A percentile compares a stretch with the other conserved stretches of the same genome.
These are phyloP conservation scores for Sinodicranocentrus sp. DNA, from an alignment of 2,888 invertebrate species.

Conservation along the genomic window DNA sequence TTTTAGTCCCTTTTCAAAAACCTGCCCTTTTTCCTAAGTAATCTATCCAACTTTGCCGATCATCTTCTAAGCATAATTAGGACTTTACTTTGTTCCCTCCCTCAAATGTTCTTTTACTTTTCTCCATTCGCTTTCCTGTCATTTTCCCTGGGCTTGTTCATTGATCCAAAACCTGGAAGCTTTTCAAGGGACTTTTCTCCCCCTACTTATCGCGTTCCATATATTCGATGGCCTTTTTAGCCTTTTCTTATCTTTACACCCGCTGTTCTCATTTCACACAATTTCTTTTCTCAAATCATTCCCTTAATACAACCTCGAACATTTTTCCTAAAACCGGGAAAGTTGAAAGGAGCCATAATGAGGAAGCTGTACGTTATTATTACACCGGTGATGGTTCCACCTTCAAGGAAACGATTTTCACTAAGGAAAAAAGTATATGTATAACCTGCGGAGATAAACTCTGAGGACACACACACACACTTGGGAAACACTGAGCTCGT, in stretches of 20 bases:
- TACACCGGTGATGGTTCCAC: slow-evolving; percentile 53
- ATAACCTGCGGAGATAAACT: slow-evolving; percentile 28
- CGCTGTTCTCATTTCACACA: slow-evolving; percentile 44
- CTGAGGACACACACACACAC: slow-evolving; percentile 37
- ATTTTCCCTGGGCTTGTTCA: slow-evolving; percentile 15
- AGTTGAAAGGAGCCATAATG: slow-evolving; percentile 65
- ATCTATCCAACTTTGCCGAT: slow-evolving; percentile 75
- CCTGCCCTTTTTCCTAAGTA: slow-evolving; percentile 41
- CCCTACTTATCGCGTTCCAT: not conserved
- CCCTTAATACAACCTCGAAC: slow-evolving; percentile 25
- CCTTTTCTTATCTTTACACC: slow-evolving; percentile 28
- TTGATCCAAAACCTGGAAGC: slow-evolving; percentile 39
- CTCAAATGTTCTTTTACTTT: slow-evolving; percentile 29
- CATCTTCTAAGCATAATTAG: slow-evolving; percentile 69
- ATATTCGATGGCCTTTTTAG: slow-evolving; percentile 1
- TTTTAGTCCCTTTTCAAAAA: not conserved
- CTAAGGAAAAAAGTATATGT: slow-evolving; percentile 20
- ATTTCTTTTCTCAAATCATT: slow-evolving; percentile 53
- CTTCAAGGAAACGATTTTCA: slow-evolving; percentile 50
- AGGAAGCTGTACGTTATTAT: slow-evolving; percentile 52
- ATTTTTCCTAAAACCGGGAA: slow-evolving; percentile 17
- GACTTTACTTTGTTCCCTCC: slow-evolving; percentile 57
- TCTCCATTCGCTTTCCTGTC: slow-evolving; percentile 19
- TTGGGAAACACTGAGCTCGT: slow-evolving; percentile 21
- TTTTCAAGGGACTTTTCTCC: slow-evolving; percentile 49